Base-by-base conservation (phyloP, 2,113 vertebrate genomes). In the Apus apus region DNA sequence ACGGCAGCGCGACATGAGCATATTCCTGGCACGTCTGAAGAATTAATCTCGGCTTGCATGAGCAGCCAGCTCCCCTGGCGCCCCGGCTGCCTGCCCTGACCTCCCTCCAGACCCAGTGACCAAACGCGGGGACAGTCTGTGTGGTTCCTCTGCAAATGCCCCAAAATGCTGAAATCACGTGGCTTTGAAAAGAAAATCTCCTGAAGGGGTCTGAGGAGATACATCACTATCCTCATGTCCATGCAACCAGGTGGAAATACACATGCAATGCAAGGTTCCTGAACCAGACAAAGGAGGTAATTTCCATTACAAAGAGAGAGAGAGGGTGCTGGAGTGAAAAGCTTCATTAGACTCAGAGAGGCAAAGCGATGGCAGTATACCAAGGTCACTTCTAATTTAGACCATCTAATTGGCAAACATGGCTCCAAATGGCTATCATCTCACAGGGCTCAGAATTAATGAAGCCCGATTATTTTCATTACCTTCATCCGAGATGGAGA, bases 301-400 rank as follows among this genome's bases (percentile, higher is more conserved):
- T 98, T 98, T 98, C 98, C 98, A 99, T 98, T 97, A 98, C 98
- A 98, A 98, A 98, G 98, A 97, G 97, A 97, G 96, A 97, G 97
- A 97, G 98, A 97, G 97, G 97, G 98, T 98, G 98, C 97, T 95
- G 97, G 98, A 98, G 97, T 96, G 98, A 98, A 98, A 98, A 98
- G 98, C 98, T 99, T 99, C 98, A 99, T 99, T 99, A 99, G 98
- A 97, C 97, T 96, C 98, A 83, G 97, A 98, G 97, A 98, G 98
- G 98, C 98, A 98, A 97, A 98, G 98, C 98, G 97, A 98, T 96
- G 98, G 98, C 98, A 98, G 98, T 98, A 98, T 98, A 99, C 99
- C 98, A 99, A 99, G 99, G 99, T 99, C 99, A 99, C 98, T 99
- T 99, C 99, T 99, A 99, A 99, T 99, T 99, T 99, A 99, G 98